A percentile compares a stretch with the other conserved stretches of the same genome.
Evolutionary conservation across 2,113 vertebrate species (phyloP).

Genomic region (Cygnus buccinator): DNA sequence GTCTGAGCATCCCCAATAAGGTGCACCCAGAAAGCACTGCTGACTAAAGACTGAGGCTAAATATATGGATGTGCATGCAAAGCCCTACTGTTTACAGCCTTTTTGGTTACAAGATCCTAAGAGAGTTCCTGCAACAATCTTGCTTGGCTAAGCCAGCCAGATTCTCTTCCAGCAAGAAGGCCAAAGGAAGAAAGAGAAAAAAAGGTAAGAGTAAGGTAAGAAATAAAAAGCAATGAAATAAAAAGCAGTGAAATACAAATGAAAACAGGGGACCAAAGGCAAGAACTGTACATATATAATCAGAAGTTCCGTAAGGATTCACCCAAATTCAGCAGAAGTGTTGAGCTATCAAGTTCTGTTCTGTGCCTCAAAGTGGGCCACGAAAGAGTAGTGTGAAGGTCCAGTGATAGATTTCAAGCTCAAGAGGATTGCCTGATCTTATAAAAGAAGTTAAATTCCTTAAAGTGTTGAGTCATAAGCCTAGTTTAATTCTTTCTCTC

Average conservation of each 20-base stretch:
- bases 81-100: background rate
- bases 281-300: background rate
- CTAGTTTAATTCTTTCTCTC: background rate
- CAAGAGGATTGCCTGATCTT: background rate
- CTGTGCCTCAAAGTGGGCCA: background rate
- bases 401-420: background rate
- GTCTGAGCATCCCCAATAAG: background rate
- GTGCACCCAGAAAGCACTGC: background rate
- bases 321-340: background rate
- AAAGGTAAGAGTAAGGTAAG: background rate
- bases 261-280: background rate
- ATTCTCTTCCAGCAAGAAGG: background rate
- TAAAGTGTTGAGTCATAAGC: background rate
- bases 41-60: background rate
- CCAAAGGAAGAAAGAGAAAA: background rate
- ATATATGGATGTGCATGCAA: background rate
- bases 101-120: background rate
- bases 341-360: background rate
- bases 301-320: background rate
- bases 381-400: background rate
- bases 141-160: background rate
- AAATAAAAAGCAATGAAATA: conserved; percentile 35
- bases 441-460: background rate
- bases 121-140: background rate
- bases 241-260: conserved; percentile 14